These are phyloP conservation scores for Drosophila kanekoi DNA, from an alignment of 2,888 invertebrate genomes.

Conservation along the genomic window DNA sequence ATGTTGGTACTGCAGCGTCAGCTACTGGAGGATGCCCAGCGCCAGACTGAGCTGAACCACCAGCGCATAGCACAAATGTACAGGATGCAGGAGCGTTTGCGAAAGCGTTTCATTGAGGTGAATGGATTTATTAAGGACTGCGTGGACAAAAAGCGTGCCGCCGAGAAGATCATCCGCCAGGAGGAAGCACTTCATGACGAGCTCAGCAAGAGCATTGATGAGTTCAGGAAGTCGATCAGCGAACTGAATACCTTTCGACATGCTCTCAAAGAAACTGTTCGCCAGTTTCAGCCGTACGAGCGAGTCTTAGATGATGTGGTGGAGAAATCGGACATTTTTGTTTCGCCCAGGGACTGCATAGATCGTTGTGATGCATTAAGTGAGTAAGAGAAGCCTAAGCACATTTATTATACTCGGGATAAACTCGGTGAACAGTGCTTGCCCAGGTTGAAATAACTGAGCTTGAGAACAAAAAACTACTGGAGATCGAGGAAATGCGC, in stretches of 20 bases:
- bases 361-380: constrained; percentile 84
- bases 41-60: constrained; percentile 72
- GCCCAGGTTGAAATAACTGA: constrained; percentile 83
- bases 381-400: constrained; percentile 37
- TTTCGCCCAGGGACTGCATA: constrained; percentile 83
- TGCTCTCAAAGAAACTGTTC: constrained; percentile 73
- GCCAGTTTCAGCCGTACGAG: constrained; percentile 83
- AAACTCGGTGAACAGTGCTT: constrained; percentile 73
- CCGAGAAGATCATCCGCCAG: constrained; percentile 77
- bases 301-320: constrained; percentile 82
- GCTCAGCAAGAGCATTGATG: constrained; percentile 68
- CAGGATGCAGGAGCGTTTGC: constrained; percentile 73
- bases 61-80: constrained; percentile 80
- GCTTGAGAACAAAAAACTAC: constrained; percentile 72
- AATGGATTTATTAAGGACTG: constrained; percentile 84
- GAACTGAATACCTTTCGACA: constrained; percentile 74
- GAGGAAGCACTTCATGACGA: constrained; percentile 75
- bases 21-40: constrained; percentile 78
- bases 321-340: constrained; percentile 74
- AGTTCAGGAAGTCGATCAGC: constrained; percentile 61
- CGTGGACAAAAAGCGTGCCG: constrained; percentile 78
- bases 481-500: constrained; percentile 83
- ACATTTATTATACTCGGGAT: no score
- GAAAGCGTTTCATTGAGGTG: constrained; percentile 83
- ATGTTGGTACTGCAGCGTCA: constrained; percentile 80